These are phyloP conservation scores for Latrodectus hesperus DNA, from an alignment of 2,888 invertebrate species.

Conservation along the genomic window DNA sequence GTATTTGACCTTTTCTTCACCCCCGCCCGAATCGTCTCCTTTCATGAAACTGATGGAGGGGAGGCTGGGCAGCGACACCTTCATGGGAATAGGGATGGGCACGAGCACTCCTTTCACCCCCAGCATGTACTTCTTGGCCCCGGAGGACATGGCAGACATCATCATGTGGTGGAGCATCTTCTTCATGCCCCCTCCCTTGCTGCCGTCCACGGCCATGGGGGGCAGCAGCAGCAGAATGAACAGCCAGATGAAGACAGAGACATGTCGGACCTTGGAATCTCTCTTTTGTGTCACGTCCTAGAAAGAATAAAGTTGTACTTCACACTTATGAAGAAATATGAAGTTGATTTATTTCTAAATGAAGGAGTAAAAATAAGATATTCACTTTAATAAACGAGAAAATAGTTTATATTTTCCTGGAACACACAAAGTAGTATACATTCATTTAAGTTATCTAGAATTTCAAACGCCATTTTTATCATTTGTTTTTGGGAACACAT, in stretches of 20 bases:
- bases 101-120: constrained; percentile 54
- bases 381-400: too few species aligned
- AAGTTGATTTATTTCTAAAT: too few species aligned
- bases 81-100: constrained; percentile 62
- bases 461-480: too few species aligned
- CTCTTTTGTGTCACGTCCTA: neutral
- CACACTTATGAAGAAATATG: too few species aligned
- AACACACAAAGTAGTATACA: too few species aligned
- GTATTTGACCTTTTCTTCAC: constrained; percentile 50
- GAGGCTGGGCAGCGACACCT: constrained; percentile 41
- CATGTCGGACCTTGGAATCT: neutral
- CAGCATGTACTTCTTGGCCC: constrained; percentile 43
- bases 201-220: neutral
- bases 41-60: constrained; percentile 41
- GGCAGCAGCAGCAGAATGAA: constrained; percentile 3
- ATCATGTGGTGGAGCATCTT: constrained; percentile 43
- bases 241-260: neutral
- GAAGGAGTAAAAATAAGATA: too few species aligned
- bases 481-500: too few species aligned
- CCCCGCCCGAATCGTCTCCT: constrained; percentile 43
- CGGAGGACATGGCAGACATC: constrained; percentile 23
- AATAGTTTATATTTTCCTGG: too few species aligned
- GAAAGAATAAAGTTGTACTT: too few species aligned
- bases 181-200: constrained; percentile 30
- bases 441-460: too few species aligned